Percentiles rank a stretch among this genome's conserved stretches.
Conservation (phyloP, 2,888 invertebrate species). For the Portevinia maculata region DNA sequence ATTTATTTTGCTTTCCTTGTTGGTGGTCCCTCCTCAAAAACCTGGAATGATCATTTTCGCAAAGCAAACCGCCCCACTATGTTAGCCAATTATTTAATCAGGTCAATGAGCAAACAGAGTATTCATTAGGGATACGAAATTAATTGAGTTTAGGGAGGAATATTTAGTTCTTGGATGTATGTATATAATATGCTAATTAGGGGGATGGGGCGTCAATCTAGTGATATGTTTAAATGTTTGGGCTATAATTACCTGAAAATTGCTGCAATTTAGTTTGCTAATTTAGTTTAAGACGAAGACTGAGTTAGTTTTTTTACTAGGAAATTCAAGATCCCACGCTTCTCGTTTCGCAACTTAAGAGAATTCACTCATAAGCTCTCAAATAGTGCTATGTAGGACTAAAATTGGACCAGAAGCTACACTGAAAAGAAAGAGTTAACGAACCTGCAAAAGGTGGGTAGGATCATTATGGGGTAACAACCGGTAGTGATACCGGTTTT, state of each 20-base stretch:
- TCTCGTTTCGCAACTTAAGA: too few species aligned
- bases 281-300: too few species aligned
- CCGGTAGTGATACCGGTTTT: too few species aligned
- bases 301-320: too few species aligned
- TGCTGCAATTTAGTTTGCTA: background rate
- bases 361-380: too few species aligned
- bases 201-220: background rate
- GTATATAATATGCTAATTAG: background rate
- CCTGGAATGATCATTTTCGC: constrained; percentile 27
- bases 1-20: constrained; percentile 19
- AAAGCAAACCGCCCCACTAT: constrained; percentile 21
- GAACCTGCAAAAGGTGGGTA: too few species aligned
- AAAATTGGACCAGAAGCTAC: too few species aligned
- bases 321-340: too few species aligned
- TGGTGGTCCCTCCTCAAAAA: background rate
- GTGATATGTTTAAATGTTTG: background rate
- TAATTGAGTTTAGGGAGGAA: constrained; percentile 47
- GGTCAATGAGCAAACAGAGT: constrained; percentile 53
- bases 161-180: constrained; percentile 12
- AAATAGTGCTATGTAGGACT: too few species aligned
- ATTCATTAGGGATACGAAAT: constrained; percentile 51
- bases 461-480: too few species aligned
- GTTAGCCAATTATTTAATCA: constrained; percentile 48
- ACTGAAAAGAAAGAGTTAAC: too few species aligned
- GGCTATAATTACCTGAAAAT: background rate